Base-by-base conservation (phyloP, 2,888 invertebrate genomes). In the Trichacis sp. region DNA sequence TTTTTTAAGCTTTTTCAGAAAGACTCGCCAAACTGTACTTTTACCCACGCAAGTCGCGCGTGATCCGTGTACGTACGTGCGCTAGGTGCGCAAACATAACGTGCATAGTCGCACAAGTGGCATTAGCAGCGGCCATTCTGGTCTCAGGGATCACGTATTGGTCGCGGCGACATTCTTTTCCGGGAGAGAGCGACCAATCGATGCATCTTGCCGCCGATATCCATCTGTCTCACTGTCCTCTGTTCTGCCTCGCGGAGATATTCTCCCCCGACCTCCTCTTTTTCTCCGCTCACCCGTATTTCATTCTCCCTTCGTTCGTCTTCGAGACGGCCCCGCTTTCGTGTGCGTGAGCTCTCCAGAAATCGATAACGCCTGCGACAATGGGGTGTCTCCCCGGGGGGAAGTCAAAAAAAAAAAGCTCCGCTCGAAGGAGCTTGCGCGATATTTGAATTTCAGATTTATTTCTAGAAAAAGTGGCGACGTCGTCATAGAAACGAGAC, bases 181-280 rank as follows among this genome's bases (percentile, higher is more conserved):
- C 82, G 79, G 78, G 75, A 76, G 78, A 80, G 79, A 81, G 77
- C 82, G 78, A 80, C 85, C 85, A 85, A 85, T 85, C 84, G 84
- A 84, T 84, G 84, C 81, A 85, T 84, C 84, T 84, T 79, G 72
- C 75, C 71, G 75, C 78, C 84, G 83, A 84, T 83, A 80, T 80
- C 77, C 83, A 84, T 85, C 84, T 84, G 84, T 85, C 40, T 40
- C 84, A 85, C 80, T 85, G 84, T 85, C 84, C 61, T 61, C 59
- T 52, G 61, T 64, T 64, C 65, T 53, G 64, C 57, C 57, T 68
- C 63, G 57, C 58, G 58, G 59, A 57, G 60, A 24, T 63, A 63
- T 68, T 68, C 71, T 68, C 68, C 62, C 64, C 57, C 67, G 67
- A 66, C 72, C 49, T 45, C 46, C 58, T 62, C 68, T 43, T 48